These are phyloP conservation scores for Trachemys scripta DNA, from an alignment of 2,113 vertebrate genomes.

Conservation along the genomic window DNA sequence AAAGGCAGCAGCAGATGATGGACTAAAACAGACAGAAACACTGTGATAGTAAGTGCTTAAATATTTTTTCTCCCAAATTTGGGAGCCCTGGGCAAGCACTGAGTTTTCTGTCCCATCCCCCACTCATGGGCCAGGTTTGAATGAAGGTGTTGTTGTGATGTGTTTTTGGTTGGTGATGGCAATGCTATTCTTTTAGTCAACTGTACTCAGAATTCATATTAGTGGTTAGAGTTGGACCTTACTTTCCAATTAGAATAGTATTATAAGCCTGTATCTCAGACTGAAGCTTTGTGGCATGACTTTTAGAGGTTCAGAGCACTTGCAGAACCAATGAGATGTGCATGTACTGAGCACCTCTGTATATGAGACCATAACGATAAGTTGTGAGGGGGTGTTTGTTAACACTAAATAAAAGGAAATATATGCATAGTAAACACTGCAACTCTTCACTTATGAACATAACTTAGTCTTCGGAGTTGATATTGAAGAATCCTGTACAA, in stretches of 20 bases:
- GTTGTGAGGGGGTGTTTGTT: background rate
- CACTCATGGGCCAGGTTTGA: conserved; percentile 44
- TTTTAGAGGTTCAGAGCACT: background rate
- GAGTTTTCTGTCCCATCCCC: conserved; percentile 28
- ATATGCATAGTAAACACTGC: background rate
- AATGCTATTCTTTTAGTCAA: background rate
- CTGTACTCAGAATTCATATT: conserved; percentile 9
- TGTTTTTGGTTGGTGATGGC: background rate
- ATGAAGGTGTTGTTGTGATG: background rate
- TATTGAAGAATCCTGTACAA: conserved; percentile 4
- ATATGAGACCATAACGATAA: background rate
- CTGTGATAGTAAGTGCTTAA: background rate
- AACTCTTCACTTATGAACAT: background rate
- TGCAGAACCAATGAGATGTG: background rate
- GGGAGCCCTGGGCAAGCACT: conserved; percentile 41
- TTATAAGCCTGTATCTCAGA: background rate
- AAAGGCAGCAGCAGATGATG: conserved; percentile 30
- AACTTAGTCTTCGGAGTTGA: background rate
- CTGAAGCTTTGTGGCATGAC: background rate
- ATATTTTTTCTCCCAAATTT: conserved; percentile 35
- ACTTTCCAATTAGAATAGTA: background rate
- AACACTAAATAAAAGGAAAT: background rate
- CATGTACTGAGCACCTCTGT: background rate
- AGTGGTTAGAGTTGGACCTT: background rate
- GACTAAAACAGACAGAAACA: conserved; percentile 46